A percentile compares a stretch with the other conserved stretches of the same genome.
These are phyloP conservation scores for Brachycybe producta DNA, from an alignment of 2,888 invertebrate species.

Conservation along the genomic window DNA sequence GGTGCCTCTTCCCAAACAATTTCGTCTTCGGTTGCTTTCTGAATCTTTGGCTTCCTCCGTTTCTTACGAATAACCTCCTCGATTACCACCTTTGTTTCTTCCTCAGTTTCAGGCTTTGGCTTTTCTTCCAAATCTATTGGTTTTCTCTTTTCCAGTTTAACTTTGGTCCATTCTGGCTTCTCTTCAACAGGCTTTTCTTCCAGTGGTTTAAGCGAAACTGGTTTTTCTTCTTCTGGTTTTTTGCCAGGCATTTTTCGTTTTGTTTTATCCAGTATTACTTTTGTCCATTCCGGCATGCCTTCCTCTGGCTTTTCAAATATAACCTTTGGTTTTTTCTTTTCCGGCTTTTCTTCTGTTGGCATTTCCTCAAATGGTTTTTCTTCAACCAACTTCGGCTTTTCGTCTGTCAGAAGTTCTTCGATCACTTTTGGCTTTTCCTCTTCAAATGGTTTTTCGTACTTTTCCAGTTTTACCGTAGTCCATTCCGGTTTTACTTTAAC, in stretches of 20 bases:
- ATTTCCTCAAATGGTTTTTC: no score
- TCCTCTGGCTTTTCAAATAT: not conserved
- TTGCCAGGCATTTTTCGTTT: not conserved
- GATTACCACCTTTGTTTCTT: not conserved
- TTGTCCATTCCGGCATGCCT: not conserved
- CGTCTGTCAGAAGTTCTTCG: not conserved
- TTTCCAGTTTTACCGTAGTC: no score
- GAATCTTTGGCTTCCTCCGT: not conserved
- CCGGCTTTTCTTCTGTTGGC: no score
- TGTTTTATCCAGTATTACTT: not conserved
- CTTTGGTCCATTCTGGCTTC: no score
- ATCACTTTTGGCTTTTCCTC: not conserved
- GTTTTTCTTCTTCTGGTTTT: no score
- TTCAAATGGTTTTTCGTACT: not conserved
- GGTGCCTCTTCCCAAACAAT: no score
- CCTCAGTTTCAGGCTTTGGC: not conserved
- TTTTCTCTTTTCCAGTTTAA: no score
- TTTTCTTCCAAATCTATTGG: no score
- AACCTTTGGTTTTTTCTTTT: no score
- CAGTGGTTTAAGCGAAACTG: no score
- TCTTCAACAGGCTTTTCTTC: no score
- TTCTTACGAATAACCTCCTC: constrained; percentile 1
- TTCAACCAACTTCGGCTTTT: not conserved
- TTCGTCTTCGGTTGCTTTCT: not conserved
- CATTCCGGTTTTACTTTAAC: no score